Conservation (phyloP, 2,113 vertebrate species). For the Poeciliopsis retropinna region DNA sequence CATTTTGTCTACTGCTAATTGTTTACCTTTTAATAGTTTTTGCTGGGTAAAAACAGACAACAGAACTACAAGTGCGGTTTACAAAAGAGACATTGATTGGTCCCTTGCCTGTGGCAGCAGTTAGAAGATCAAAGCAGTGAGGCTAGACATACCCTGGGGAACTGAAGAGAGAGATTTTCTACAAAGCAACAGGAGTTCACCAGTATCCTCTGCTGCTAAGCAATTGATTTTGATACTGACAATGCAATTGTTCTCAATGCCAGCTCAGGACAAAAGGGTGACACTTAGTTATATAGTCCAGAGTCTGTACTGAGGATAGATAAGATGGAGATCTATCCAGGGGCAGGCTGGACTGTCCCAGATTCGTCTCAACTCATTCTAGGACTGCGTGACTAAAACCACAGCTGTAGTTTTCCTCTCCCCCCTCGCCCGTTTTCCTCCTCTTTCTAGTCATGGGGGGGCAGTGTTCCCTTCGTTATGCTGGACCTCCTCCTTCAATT, state of each 20-base stretch:
- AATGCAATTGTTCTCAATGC: slow-evolving; percentile 5
- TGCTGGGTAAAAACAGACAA: neutral
- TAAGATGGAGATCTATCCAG: neutral
- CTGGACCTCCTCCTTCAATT: slow-evolving; percentile 66
- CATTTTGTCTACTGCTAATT: neutral
- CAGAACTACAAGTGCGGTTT: slow-evolving; percentile 8
- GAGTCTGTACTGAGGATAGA: slow-evolving; percentile 29
- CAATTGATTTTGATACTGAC: slow-evolving; percentile 30
- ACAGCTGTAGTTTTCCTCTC: slow-evolving; percentile 4
- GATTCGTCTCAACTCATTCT: slow-evolving; percentile 8
- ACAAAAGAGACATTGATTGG: neutral
- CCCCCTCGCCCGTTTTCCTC: slow-evolving; percentile 41
- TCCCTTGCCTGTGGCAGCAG: slow-evolving; percentile 14
- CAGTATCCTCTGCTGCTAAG: slow-evolving; percentile 25
- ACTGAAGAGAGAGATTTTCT: slow-evolving; percentile 39
- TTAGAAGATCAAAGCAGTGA: slow-evolving; percentile 27
- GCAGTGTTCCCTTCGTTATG: slow-evolving; percentile 75
- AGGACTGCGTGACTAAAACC: neutral
- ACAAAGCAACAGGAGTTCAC: slow-evolving; percentile 44
- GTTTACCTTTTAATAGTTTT: slow-evolving; percentile 2
- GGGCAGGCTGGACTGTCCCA: slow-evolving; percentile 2
- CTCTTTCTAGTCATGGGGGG: slow-evolving; percentile 67
- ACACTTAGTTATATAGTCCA: slow-evolving; percentile 17
- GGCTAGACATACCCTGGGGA: slow-evolving; percentile 22
- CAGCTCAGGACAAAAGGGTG: slow-evolving; percentile 29